Conservation (phyloP, 1,140 invertebrate species). For the Charaxes varanes region DNA sequence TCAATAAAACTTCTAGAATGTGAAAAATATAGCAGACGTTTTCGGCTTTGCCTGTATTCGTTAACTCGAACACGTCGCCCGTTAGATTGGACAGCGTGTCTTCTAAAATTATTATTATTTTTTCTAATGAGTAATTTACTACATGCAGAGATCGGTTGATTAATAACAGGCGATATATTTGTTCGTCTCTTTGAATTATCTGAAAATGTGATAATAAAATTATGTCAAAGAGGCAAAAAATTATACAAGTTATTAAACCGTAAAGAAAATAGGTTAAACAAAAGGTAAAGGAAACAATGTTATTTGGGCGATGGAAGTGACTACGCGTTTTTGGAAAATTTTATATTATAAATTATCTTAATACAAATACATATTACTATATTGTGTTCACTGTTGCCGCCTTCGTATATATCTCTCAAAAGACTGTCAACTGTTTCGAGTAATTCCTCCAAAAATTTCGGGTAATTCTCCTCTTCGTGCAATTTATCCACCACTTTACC, state of each 20-base stretch:
- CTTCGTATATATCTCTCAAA: conserved; percentile 26
- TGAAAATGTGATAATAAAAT: too few species aligned
- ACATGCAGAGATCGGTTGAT: conserved; percentile 49
- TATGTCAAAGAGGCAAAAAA: too few species aligned
- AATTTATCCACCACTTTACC: conserved; percentile 40
- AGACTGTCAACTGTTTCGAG: conserved; percentile 26
- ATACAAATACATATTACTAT: too few species aligned
- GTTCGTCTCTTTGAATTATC: conserved; percentile 40
- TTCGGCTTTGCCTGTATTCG: conserved; percentile 25
- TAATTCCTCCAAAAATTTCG: conserved; percentile 41
- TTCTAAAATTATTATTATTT: conserved; percentile 36
- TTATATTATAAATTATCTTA: too few species aligned
- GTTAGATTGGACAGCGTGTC: conserved; percentile 18
- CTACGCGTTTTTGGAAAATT: too few species aligned
- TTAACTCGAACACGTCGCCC: conserved; percentile 5
- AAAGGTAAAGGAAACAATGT: too few species aligned
- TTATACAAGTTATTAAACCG: conserved; percentile 2
- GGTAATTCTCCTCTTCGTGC: conserved; percentile 48
- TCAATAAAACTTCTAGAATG: conserved; percentile 41
- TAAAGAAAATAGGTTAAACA: conserved; percentile 3
- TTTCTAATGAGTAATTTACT: conserved; percentile 42
- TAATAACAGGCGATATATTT: conserved; percentile 32
- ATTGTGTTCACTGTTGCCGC: conserved; percentile 17
- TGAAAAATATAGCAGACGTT: conserved; percentile 47
- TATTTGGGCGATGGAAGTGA: too few species aligned